Evolutionary conservation across 1,140 invertebrate species (phyloP), one percentile per base, ranked within the genome.

Genomic region (Holotrichia oblita): DNA sequence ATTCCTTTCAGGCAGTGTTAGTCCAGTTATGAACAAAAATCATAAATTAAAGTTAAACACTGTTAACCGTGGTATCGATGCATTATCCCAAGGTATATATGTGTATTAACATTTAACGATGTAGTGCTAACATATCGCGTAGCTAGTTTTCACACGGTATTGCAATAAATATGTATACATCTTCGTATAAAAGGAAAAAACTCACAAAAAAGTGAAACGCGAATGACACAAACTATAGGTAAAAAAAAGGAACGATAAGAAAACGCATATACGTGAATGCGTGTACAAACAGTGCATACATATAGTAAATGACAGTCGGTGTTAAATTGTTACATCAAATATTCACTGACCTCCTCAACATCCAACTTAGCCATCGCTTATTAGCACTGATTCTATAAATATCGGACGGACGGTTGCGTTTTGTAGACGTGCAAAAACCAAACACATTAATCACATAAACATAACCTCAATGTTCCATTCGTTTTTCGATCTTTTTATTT

Each of bases 261-360:
- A 69, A 69, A 69, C 7, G 20, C 22, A 27, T 69, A 69, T 27
- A n/a, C 0, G 14, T 55, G 48, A 55, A 55, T 55, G 48, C 17
- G 48, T 55, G 14, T 7, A 55, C 17, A 55, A 55, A 55, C 48
- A 55, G 48, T 17, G 17, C 27, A 34, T 20, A 22, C 17, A 69
- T 34, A 74, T 40, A 41, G 40, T 44, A 41, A 74, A 74, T 34
- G 41, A 74, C 73, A 34, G 40, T 20, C 8, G 74, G 74, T 76
- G 55, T 77, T 77, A 73, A 78, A 78, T 72, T 22, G 77, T 73
- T 78, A 44, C 76, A 72, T 79, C 24, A 79, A 79, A 72, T 73
- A 79, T 40, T 61, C 42, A 79, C 79, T 80, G 44, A 80, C 79
- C 79, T 80, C 79, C 73, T 80, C 59, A 27, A 80, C 77, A 48